Evolutionary conservation across 2,113 vertebrate genomes (phyloP).

Genomic region (Nerophis ophidion): DNA sequence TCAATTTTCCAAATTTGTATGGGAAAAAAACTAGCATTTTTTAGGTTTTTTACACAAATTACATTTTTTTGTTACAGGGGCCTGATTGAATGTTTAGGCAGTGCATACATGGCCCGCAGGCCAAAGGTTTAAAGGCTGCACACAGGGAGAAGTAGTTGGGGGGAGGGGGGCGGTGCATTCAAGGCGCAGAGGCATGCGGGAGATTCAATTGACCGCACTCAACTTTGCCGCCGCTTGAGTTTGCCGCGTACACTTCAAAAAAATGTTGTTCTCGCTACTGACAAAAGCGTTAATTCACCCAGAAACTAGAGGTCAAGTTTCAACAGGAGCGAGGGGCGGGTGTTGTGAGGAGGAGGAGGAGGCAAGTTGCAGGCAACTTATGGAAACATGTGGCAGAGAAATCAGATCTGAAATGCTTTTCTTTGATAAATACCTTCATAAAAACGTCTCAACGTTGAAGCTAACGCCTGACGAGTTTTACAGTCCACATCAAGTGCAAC

Average conservation of each 20-base stretch:
- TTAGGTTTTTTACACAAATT: too few relatives aligned
- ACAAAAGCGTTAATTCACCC: constrained; percentile 67
- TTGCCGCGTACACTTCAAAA: constrained; percentile 46
- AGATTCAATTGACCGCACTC: constrained; percentile 62
- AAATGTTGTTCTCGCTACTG: constrained; percentile 58
- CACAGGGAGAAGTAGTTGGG: constrained; percentile 3
- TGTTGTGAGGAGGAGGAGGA: not conserved
- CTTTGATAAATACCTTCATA: not conserved
- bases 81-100: too few relatives aligned
- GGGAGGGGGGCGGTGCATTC: constrained; percentile 9
- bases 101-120: too few relatives aligned
- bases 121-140: too few relatives aligned
- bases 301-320: constrained; percentile 64
- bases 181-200: constrained; percentile 35
- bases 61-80: too few relatives aligned
- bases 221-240: constrained; percentile 54
- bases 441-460: not conserved
- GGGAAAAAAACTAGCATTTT: too few relatives aligned
- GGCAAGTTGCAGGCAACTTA: constrained; percentile 20
- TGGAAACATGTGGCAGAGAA: not conserved
- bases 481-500: too few relatives aligned
- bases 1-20: too few relatives aligned
- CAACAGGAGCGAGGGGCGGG: constrained; percentile 25
- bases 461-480: too few relatives aligned
- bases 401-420: not conserved